Evolutionary conservation across 2,113 vertebrate species (phyloP), one percentile per base, ranked within the genome.

Genomic region (Phrynosoma blainvillii): DNA sequence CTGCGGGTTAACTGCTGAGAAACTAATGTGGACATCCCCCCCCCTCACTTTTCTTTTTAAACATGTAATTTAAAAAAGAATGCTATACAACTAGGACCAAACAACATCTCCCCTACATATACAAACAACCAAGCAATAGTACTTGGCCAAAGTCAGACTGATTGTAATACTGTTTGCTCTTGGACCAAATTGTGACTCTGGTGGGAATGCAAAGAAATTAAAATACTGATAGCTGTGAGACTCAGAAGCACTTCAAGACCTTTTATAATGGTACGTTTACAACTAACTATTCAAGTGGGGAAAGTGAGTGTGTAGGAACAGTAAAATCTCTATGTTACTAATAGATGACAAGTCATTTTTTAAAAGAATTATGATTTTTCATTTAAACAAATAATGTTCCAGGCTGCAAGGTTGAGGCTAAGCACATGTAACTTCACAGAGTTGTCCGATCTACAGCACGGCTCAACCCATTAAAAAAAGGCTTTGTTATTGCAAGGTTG

Each of bases 1-100:
- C 11, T 30, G n/a, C 66, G 54, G 79, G 89, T 89, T 47, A 90
- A 14, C 13, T 62, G 70, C 20, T 65, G 85, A 89, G 88, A 89
- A 83, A 42, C 56, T 70, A 21, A 0, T 10, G n/a, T 71, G 36
- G 79, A n/a, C 18, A 13, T 81, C 5, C 16, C 2, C 23, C 42
- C 47, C 47, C 47, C 47, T 4, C 47, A 5, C 47, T 90, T 62
- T 42, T 65, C 0, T 0, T 77, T 74, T 85, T 76, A 4, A 90
- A 86, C 36, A 62, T 52, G 21, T 88, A 27, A 84, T 89, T 88
- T 90, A 70, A 42, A 84, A 88, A 83, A 83, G 65, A 74, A 0
- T 18, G 25, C 0, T 0, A 32, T 83, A 71, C 40, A 77, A n/a
- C 59, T 23, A 7, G n/a, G 82, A 86, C 56, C 62, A 0, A 21